Conservation (phyloP, 30 jellyfish, hydroid and myxozoan genomes). For the Morbakka virulenta region DNA sequence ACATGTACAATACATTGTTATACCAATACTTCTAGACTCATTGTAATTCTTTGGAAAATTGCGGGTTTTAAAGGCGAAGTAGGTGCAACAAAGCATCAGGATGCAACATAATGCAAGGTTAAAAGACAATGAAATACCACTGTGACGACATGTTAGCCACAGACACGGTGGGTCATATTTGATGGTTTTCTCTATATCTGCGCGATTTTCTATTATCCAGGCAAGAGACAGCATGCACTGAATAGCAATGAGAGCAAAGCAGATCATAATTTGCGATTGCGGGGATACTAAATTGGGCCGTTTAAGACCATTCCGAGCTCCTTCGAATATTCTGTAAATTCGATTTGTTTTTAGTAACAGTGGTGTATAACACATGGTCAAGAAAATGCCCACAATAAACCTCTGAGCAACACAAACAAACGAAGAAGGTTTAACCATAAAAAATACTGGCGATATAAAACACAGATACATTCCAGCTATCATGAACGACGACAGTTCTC, state of each 20-base stretch:
- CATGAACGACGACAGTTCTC: slow-evolving; percentile 53
- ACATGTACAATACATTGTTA: slow-evolving; percentile 91
- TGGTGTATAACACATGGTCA: slow-evolving; percentile 78
- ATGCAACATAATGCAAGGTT: slow-evolving; percentile 70
- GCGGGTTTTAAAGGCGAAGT: slow-evolving; percentile 87
- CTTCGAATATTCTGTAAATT: slow-evolving; percentile 62
- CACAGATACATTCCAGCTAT: slow-evolving; percentile 42
- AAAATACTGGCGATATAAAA: slow-evolving; percentile 42
- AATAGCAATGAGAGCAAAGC: slow-evolving; percentile 55
- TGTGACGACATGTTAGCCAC: slow-evolving; percentile 5
- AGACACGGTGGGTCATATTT: background rate
- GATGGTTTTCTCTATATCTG: slow-evolving; percentile 20
- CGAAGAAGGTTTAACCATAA: slow-evolving; percentile 24
- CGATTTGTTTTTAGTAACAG: slow-evolving; percentile 71
- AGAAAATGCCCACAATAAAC: slow-evolving; percentile 68
- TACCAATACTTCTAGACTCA: slow-evolving; percentile 87
- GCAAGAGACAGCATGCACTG: slow-evolving; percentile 56
- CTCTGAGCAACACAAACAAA: slow-evolving; percentile 50
- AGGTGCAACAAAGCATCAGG: slow-evolving; percentile 82
- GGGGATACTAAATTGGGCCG: slow-evolving; percentile 58
- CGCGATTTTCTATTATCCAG: slow-evolving; percentile 76
- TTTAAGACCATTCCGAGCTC: slow-evolving; percentile 40
- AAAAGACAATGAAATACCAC: slow-evolving; percentile 6
- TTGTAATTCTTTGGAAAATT: slow-evolving; percentile 89
- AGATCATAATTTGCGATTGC: slow-evolving; percentile 69